These are phyloP conservation scores for Avahi laniger DNA, from an alignment of 2,797 vertebrate species.

Conservation along the genomic window DNA sequence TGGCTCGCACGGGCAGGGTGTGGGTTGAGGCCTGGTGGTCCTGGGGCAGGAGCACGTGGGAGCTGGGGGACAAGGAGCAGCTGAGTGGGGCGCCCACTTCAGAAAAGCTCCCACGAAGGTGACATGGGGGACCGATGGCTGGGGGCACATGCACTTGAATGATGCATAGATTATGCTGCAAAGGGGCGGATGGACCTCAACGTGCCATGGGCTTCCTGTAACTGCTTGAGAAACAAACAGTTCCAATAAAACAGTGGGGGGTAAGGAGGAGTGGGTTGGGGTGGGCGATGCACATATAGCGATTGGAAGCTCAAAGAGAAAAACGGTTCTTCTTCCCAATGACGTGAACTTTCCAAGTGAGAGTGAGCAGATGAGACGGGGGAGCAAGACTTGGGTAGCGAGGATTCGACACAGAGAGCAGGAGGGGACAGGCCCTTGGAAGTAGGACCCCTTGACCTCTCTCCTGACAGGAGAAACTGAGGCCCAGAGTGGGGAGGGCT, in stretches of 20 bases:
- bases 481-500: background rate
- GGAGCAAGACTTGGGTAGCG: background rate
- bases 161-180: slow-evolving; percentile 70
- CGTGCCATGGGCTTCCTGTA: slow-evolving; percentile 70
- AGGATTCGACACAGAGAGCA: background rate
- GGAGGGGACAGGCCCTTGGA: too few species aligned
- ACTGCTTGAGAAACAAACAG: slow-evolving; percentile 75
- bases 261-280: slow-evolving; percentile 3
- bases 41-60: background rate
- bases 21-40: background rate
- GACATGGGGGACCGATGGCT: background rate
- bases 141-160: slow-evolving; percentile 56
- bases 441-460: background rate
- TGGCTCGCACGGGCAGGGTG: background rate
- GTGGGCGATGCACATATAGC: background rate
- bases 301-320: slow-evolving; percentile 9
- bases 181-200: background rate
- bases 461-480: background rate
- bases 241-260: slow-evolving; percentile 73
- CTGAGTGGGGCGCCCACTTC: background rate
- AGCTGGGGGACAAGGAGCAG: background rate
- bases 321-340: background rate
- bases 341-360: background rate
- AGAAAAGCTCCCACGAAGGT: slow-evolving; percentile 26
- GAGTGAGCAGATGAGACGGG: background rate